Conservation (phyloP, 2,797 vertebrate species). For the Myotis vivesi region DNA sequence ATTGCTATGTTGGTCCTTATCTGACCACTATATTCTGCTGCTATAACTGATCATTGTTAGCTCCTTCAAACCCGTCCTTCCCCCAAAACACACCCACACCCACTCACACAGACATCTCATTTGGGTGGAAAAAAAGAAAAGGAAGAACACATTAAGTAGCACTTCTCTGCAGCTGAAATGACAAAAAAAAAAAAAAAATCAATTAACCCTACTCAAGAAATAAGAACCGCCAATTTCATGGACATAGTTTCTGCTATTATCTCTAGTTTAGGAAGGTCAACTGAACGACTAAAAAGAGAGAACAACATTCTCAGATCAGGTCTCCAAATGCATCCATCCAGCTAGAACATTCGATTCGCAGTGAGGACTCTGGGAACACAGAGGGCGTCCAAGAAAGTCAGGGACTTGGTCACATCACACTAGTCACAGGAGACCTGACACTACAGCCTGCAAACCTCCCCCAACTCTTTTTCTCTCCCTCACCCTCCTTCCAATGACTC, state of each 20-base stretch:
- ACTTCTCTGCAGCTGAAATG: neutral
- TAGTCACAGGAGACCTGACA: neutral
- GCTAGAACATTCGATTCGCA: neutral
- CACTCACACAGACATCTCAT: neutral
- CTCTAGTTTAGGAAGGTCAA: neutral
- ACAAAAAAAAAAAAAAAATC: neutral
- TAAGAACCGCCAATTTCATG: neutral
- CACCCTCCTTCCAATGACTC: neutral
- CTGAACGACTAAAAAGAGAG: neutral
- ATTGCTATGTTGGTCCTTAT: neutral
- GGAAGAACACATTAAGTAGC: neutral
- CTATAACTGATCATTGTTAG: neutral
- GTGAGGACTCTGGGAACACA: neutral
- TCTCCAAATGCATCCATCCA: neutral
- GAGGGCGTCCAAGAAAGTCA: neutral
- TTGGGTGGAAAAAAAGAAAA: neutral
- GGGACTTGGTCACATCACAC: fast-evolving
- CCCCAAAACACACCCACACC: neutral
- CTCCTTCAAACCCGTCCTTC: neutral
- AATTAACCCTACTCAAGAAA: neutral
- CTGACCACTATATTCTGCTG: neutral
- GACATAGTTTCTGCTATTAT: neutral
- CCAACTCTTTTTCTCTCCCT: neutral
- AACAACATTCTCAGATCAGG: neutral
- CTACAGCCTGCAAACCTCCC: neutral